Evolutionary conservation across 2,888 invertebrate species (phyloP), one percentile per base, ranked within the genome.

Genomic region (Leptothorax acervorum): DNA sequence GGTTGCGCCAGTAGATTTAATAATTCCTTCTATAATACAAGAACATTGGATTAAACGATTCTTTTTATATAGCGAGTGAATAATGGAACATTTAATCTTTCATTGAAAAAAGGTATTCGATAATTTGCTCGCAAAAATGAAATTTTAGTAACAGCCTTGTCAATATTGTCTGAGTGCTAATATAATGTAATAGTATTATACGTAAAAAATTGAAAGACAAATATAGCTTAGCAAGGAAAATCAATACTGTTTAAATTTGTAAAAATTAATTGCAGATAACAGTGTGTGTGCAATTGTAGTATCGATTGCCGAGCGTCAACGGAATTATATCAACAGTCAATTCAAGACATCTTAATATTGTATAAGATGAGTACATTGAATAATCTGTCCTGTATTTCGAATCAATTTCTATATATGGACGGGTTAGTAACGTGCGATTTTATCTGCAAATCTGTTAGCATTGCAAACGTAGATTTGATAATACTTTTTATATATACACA

Each of bases 111-210:
- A 63, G 1, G 5, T 12, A 42, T 5, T 65, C 6, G 6, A 65
- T 42, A 42, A 42, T 65, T 63, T 42, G 12, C 12, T 42, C 2
- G 9, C 1, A 42, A 65, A 65, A 65, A 11, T 23, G 2, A 39
- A 65, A 65, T 65, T 65, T 39, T 63, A 39, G 1, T 65, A 65
- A 65, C 3, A 9, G 1, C 15, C 3, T 9, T 53, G 1, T 53
- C 8, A 53, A 55, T 55, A 55, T 65, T 65, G 23, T 15, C 8
- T 65, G 12, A 23, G 15, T 42, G 12, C 2, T 42, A 65, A 51
- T 51, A 9, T 42, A 65, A 65, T 42, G 42, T 65, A 65, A 42
- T 23, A 63, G 5, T 63, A 65, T 42, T 65, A 65, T 12, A 65
- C 1, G 1, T 45, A 6, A 65, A 42, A 23, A 15, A 15, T 42